Percentiles rank a stretch among this genome's conserved stretches.
Evolutionary conservation across 1,140 invertebrate genomes (phyloP).

Genomic region (Drosophila lini): DNA sequence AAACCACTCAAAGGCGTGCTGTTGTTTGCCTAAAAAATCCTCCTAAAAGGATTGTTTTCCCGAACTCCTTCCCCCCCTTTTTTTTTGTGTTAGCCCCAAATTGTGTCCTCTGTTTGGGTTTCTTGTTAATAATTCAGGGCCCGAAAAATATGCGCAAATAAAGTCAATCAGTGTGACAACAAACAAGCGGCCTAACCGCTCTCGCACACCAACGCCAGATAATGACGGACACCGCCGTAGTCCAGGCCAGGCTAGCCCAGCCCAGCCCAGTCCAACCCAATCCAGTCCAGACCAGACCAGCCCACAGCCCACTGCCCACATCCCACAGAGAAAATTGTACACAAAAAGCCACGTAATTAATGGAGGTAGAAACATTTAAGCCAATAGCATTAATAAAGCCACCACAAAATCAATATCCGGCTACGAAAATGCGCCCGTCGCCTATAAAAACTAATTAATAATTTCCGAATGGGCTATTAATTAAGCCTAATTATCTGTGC

Average conservation of each 20-base stretch:
- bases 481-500: slow-evolving; percentile 84
- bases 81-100: not conserved
- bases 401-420: slow-evolving; percentile 85
- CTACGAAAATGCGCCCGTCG: slow-evolving; percentile 83
- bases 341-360: slow-evolving; percentile 84
- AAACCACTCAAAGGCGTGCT: not conserved
- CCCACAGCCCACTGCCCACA: slow-evolving; percentile 30
- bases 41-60: not conserved
- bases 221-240: slow-evolving; percentile 35
- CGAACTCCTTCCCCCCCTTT: not conserved
- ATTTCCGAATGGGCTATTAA: slow-evolving; percentile 85
- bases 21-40: not conserved
- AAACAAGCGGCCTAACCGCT: slow-evolving; percentile 63
- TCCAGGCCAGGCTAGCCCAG: not conserved
- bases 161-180: slow-evolving; percentile 79
- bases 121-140: slow-evolving; percentile 71
- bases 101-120: slow-evolving; percentile 5
- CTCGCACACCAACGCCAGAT: slow-evolving; percentile 24
- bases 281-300: not conserved
- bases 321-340: slow-evolving; percentile 59
- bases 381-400: slow-evolving; percentile 85
- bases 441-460: slow-evolving; percentile 85
- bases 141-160: slow-evolving; percentile 78
- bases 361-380: slow-evolving; percentile 84
- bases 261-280: not conserved